Conservation (phyloP, 2,113 vertebrate species). For the Nannobrachium achirus region DNA sequence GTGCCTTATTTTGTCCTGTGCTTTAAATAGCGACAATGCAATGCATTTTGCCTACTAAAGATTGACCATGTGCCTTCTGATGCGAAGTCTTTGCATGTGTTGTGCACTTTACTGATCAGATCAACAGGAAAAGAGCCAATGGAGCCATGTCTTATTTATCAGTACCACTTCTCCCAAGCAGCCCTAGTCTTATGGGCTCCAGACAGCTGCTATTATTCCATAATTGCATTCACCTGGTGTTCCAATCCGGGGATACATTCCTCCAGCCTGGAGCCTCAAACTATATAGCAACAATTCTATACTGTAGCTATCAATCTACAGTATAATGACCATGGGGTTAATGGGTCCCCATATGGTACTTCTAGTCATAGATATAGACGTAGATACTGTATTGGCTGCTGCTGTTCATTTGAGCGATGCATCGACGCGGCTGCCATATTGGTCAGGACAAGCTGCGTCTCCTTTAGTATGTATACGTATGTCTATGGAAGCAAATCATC, state of each 20-base stretch:
- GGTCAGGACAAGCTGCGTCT: not conserved
- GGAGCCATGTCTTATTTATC: conserved; percentile 1
- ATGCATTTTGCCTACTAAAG: conserved; percentile 21
- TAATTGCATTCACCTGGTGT: too few relatives aligned
- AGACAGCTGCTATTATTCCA: too few relatives aligned
- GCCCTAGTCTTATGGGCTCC: too few relatives aligned
- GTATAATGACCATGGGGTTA: not conserved
- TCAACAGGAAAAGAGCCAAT: not conserved
- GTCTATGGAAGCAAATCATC: too few relatives aligned
- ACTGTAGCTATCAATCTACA: too few relatives aligned
- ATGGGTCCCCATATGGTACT: not conserved
- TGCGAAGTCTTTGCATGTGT: not conserved
- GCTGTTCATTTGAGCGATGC: too few relatives aligned
- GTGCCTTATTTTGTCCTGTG: conserved; percentile 11
- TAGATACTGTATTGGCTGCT: not conserved
- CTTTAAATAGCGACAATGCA: conserved; percentile 1
- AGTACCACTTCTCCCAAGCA: too few relatives aligned
- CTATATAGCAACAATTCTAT: too few relatives aligned
- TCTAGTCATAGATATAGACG: not conserved
- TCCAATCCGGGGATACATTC: too few relatives aligned
- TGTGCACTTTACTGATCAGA: conserved; percentile 11
- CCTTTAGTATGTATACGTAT: too few relatives aligned
- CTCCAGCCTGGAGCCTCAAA: too few relatives aligned
- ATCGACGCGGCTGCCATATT: too few relatives aligned
- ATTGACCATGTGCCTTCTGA: not conserved